phyloP scores from a whole-genome alignment of 2,113 vertebrate genomes.

The Macrotis lagotis region DNA sequence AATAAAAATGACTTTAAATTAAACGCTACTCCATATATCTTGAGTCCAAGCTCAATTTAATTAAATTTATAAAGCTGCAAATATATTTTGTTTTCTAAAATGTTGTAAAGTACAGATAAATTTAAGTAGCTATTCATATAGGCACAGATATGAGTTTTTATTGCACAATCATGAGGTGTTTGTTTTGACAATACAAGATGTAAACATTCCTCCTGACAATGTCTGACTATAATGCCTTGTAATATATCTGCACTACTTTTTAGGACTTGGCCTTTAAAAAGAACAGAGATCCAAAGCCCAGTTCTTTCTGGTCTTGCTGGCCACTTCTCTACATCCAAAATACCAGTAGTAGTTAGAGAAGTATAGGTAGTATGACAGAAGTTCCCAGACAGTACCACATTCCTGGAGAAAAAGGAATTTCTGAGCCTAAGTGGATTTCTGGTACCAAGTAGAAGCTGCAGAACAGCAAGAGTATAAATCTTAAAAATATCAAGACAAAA shows the following conservation, averaged over 20 bases:
- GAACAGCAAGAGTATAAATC: not conserved
- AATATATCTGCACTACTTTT: too few species aligned
- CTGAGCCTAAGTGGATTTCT: too few species aligned
- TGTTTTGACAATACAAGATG: not conserved
- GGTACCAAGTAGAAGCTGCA: not conserved
- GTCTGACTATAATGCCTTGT: too few species aligned
- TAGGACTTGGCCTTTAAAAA: too few species aligned
- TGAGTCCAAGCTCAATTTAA: conserved; percentile 19
- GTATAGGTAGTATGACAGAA: not conserved
- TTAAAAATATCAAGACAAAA: not conserved
- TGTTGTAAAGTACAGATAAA: conserved; percentile 5
- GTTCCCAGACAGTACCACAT: not conserved
- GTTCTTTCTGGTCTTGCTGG: not conserved
- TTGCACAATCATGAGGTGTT: not conserved
- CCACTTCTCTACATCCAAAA: not conserved
- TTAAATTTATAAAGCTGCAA: conserved; percentile 32
- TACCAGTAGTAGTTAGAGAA: not conserved
- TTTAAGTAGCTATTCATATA: not conserved
- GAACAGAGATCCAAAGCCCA: not conserved
- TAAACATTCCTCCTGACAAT: not conserved
- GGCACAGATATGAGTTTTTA: not conserved
- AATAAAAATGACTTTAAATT: conserved; percentile 11
- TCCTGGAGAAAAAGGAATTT: not conserved
- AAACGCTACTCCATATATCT: conserved; percentile 38
- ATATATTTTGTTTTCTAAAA: conserved; percentile 20